phyloP scores from a whole-genome alignment of 2,113 vertebrate species.

The Nycticorax nycticorax region DNA sequence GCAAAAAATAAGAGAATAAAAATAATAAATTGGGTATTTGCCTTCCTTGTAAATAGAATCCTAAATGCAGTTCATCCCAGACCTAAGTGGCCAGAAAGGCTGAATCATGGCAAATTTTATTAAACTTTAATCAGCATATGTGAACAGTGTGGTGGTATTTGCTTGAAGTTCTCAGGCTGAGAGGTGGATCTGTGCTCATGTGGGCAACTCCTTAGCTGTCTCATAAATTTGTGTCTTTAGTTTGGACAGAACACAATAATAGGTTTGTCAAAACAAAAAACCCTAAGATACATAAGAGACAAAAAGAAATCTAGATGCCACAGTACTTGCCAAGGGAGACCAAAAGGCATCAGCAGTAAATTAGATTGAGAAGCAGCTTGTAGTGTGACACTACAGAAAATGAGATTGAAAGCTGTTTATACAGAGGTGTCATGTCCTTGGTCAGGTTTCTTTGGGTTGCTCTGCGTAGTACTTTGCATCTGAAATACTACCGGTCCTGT shows the following conservation, averaged over 20 bases:
- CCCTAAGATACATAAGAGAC: background rate
- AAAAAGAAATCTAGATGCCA: background rate
- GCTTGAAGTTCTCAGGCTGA: background rate
- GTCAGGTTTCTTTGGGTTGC: background rate
- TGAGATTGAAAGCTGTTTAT: background rate
- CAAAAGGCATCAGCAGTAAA: background rate
- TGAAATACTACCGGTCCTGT: background rate
- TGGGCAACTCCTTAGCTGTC: background rate
- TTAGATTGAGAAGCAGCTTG: background rate
- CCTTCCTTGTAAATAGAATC: background rate
- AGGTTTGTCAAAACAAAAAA: background rate
- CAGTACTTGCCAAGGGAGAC: background rate
- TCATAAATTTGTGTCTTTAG: background rate
- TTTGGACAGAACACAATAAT: background rate
- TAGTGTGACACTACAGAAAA: background rate
- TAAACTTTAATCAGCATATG: background rate
- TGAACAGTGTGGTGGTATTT: fast-evolving
- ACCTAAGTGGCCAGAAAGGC: background rate
- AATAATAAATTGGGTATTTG: background rate
- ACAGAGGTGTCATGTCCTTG: background rate
- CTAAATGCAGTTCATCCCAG: background rate
- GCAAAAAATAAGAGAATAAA: background rate
- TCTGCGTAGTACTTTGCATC: background rate
- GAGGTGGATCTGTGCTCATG: background rate
- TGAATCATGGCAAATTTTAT: background rate